Base-by-base conservation (phyloP, 2,113 vertebrate species). In the Ammodytes marinus region DNA sequence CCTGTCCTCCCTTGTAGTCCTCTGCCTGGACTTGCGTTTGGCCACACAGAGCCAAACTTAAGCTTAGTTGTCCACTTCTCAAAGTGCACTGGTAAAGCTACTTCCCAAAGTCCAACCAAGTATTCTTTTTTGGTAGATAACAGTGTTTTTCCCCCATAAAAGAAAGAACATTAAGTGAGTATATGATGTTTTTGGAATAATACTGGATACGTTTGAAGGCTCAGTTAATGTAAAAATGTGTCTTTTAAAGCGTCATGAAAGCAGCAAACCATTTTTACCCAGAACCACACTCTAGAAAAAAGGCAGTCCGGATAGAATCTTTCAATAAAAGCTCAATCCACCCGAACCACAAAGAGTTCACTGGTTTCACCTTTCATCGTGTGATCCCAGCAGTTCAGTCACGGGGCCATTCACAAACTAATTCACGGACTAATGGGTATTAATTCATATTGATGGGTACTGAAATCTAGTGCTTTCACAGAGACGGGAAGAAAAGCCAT, bases 401-500 rank as follows among this genome's bases (percentile, higher is more conserved):
- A 40, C 61, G 80, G 61, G 82, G 87, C 63, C 74, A 14, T 76
- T 90, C 83, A 84, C 78, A 84, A 86, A 86, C 47, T 27, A 27
- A 27, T 27, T 27, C 27, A 86, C 90, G 93, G 89, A 86, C 90
- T 94, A 91, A 93, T 93, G 93, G 93, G 91, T 93, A 93, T 88
- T 77, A 67, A 93, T 84, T 91, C 86, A 91, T 91, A 80, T 83
- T 88, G 77, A 77, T 77, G 84, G 89, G 92, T 93, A 95, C 86
- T 92, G 91, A 93, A 80, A 88, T 89, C 91, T 96, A 96, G 95
- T 96, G 95, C 95, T 96, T 96, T 93, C 89, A 95, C 92, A 94
- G 92, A 95, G 92, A 95, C 83, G 79, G 88, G 95, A 95, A 96
- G 94, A 96, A 89, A 97, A 97, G 96, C 96, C 96, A 97, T 97